phyloP scores from a whole-genome alignment of 1,140 invertebrate genomes.

The Drosophila willistoni region DNA sequence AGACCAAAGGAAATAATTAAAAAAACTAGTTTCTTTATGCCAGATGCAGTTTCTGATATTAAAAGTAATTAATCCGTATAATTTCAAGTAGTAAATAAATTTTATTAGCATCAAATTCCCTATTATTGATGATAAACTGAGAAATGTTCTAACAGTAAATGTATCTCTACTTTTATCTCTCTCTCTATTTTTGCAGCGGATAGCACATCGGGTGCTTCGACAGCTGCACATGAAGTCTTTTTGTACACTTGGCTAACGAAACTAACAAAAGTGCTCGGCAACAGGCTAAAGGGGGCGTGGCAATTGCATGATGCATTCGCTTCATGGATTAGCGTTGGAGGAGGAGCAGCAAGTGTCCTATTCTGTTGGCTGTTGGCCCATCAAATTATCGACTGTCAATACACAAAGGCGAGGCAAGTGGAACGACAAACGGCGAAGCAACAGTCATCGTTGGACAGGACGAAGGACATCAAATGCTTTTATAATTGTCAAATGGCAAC shows the following conservation, averaged over 20 bases:
- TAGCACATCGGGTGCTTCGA: constrained; percentile 59
- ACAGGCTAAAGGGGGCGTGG: constrained; percentile 50
- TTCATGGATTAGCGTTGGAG: constrained; percentile 33
- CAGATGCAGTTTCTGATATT: too few species aligned
- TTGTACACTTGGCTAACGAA: constrained; percentile 58
- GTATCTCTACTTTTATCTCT: background rate
- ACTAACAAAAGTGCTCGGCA: constrained; percentile 40
- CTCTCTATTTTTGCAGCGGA: constrained; percentile 49
- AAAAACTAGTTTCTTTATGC: too few species aligned
- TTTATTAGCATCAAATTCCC: background rate
- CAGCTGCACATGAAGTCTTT: constrained; percentile 61
- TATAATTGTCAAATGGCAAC: constrained; percentile 80
- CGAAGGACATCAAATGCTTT: constrained; percentile 71
- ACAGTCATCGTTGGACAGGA: constrained; percentile 17
- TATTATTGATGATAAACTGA: background rate
- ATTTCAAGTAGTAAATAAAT: too few species aligned
- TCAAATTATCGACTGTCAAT: constrained; percentile 79
- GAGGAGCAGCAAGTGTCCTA: constrained; percentile 19
- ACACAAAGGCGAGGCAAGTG: constrained; percentile 41
- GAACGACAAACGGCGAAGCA: constrained; percentile 33
- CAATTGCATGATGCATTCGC: constrained; percentile 38
- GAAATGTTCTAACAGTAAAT: constrained; percentile 8
- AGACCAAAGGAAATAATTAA: too few species aligned
- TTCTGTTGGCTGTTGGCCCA: constrained; percentile 56
- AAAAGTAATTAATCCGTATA: too few species aligned